Base-by-base conservation (phyloP, 2,888 invertebrate genomes). In the Euproctis similis region DNA sequence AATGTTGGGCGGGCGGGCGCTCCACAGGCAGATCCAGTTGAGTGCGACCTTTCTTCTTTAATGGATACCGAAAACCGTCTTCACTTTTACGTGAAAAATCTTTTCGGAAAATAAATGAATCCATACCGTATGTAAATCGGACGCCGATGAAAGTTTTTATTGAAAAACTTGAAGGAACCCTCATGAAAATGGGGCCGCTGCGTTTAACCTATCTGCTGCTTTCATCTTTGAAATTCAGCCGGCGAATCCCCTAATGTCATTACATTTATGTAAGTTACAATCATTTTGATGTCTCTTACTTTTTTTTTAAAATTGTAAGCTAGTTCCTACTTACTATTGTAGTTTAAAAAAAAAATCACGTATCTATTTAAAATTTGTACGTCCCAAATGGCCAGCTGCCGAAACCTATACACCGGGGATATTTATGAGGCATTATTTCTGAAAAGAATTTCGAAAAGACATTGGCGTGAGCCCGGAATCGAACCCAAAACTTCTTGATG, bases 151-250 rank as follows among this genome's bases (percentile, higher is more conserved):
- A 81, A 81, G 78, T 81, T 84, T 84, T 82, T 82, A 82, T 82
- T 82, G 80, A 81, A 84, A 84, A 84, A 82, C 80, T 81, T 84
- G 74, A 80, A 63, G 70, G 69, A 70, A n/a, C n/a, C n/a, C 73
- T 75, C 74, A 80, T 80, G 78, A 77, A 80, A 81, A 80, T 77
- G 77, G 72, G 71, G 64, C 62, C 61, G 71, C 68, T 59, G 65
- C 71, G 67, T 66, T 69, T 69, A 73, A 73, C 71, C 73, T 76
- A 67, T 72, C 64, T 60, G 48, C 64, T 60, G 48, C 68, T 57
- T 63, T 60, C 65, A 53, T 60, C 64, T 71, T 65, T 69, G 69
- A 68, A 68, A 70, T 68, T 67, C 69, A 67, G 55, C 49, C 48
- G 44, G 61, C 59, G 61, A 66, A 63, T 68, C 51, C 49, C n/a